These are phyloP conservation scores for Lathamus discolor DNA, from an alignment of 2,113 vertebrate genomes.

Conservation along the genomic window DNA sequence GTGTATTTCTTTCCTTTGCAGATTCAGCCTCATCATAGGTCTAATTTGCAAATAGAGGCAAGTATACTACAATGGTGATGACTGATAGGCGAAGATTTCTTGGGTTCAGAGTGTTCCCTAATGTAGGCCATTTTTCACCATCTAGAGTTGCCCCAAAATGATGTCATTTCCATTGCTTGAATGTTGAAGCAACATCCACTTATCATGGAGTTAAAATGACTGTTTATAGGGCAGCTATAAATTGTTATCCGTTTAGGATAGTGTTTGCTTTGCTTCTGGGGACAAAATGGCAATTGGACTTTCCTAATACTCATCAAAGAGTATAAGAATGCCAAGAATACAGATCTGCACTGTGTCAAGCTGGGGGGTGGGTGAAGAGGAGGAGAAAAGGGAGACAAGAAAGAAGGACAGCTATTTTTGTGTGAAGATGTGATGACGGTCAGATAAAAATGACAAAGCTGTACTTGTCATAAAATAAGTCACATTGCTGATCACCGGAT, in stretches of 20 bases:
- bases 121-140: slow-evolving; percentile 74
- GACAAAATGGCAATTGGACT: slow-evolving; percentile 62
- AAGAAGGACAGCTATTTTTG: slow-evolving; percentile 29
- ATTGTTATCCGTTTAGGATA: slow-evolving; percentile 75
- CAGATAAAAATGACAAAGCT: slow-evolving; percentile 66
- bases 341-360: slow-evolving; percentile 28
- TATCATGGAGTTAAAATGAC: slow-evolving; percentile 66
- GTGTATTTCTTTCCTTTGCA: slow-evolving; percentile 6
- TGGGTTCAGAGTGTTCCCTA: slow-evolving; percentile 71
- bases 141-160: slow-evolving; percentile 70
- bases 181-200: slow-evolving; percentile 66
- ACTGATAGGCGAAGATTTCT: slow-evolving; percentile 69
- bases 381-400: neutral
- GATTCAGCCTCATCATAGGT: neutral
- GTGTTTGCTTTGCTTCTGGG: slow-evolving; percentile 70
- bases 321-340: slow-evolving; percentile 54
- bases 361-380: neutral
- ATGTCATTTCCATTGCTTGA: slow-evolving; percentile 76
- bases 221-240: slow-evolving; percentile 66
- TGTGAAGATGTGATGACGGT: slow-evolving; percentile 34
- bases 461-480: slow-evolving; percentile 66
- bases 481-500: slow-evolving; percentile 31
- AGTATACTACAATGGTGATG: slow-evolving; percentile 61
- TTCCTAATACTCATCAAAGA: slow-evolving; percentile 64
- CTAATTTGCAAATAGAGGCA: slow-evolving; percentile 63